phyloP scores from a whole-genome alignment of 30 jellyfish, hydroid and myxozoan genomes.

The Calvadosia cruxmelitensis region DNA sequence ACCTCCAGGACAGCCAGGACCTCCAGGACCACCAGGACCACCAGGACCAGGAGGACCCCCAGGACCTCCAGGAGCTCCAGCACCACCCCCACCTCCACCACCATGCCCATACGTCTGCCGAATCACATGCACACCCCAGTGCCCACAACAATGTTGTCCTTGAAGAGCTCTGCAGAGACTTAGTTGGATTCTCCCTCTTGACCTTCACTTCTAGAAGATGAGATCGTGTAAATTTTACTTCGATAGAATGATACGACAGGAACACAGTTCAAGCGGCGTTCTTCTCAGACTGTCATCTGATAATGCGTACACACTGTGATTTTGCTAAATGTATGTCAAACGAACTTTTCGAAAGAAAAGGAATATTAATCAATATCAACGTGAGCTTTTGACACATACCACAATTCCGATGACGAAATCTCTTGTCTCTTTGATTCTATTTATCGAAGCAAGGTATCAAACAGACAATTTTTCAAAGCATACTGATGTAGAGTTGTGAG shows the following conservation, averaged over 20 bases:
- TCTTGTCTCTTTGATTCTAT: too few species aligned
- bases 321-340: background rate
- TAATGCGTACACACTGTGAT: conserved; percentile 1
- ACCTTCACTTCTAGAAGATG: background rate
- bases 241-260: background rate
- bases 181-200: background rate
- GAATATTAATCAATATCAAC: background rate
- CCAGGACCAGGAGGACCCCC: conserved; percentile 99
- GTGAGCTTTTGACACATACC: too few species aligned
- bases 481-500: too few species aligned
- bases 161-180: conserved; percentile 5
- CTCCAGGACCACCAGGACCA: conserved; percentile 97
- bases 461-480: too few species aligned
- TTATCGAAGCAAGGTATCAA: too few species aligned
- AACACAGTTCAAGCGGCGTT: background rate
- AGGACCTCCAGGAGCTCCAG: conserved; percentile 94
- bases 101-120: conserved; percentile 98
- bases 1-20: conserved; percentile 98
- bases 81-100: conserved; percentile 99
- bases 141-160: conserved; percentile 95
- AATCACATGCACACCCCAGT: conserved; percentile 64
- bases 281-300: background rate
- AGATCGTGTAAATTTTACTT: background rate
- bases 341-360: background rate
- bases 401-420: too few species aligned